Percentiles rank a stretch among this genome's conserved stretches.
Conservation (phyloP, 2,888 invertebrate genomes). For the Drosophila imparisetae region DNA sequence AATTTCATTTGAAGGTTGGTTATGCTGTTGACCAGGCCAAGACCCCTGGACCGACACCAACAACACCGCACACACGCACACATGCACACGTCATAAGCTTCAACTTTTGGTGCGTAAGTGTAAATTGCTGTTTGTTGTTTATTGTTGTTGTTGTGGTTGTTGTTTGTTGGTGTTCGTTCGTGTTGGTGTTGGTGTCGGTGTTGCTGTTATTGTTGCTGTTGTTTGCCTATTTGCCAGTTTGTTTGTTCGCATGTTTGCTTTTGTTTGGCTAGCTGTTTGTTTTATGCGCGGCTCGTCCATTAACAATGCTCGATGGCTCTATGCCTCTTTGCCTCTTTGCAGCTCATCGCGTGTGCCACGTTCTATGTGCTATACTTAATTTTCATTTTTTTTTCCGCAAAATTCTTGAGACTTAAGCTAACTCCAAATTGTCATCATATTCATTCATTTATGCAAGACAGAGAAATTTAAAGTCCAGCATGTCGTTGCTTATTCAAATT, state of each 20-base stretch:
- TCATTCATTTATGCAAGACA: conserved; percentile 74
- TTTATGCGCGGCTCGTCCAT: conserved; percentile 69
- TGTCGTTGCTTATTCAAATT: conserved; percentile 69
- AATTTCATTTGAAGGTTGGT: conserved; percentile 80
- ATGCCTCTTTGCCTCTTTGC: conserved; percentile 22
- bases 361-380: conserved; percentile 7
- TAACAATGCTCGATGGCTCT: conserved; percentile 68
- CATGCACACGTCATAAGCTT: conserved; percentile 70
- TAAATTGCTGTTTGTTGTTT: conserved; percentile 74
- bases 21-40: conserved; percentile 73
- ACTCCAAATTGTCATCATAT: conserved; percentile 33
- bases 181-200: conserved; percentile 52
- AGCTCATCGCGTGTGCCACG: conserved; percentile 38
- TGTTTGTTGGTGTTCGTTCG: conserved; percentile 27
- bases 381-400: neutral
- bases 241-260: conserved; percentile 65
- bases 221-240: conserved; percentile 57
- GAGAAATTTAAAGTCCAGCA: conserved; percentile 19
- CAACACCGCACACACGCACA: conserved; percentile 2
- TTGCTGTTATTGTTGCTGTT: conserved; percentile 47
- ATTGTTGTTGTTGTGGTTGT: conserved; percentile 35
- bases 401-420: conserved; percentile 17
- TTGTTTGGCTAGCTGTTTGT: conserved; percentile 68
- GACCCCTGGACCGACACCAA: conserved; percentile 26
- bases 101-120: conserved; percentile 78